Conservation (phyloP, 2,113 vertebrate genomes). For the Gobius niger region DNA sequence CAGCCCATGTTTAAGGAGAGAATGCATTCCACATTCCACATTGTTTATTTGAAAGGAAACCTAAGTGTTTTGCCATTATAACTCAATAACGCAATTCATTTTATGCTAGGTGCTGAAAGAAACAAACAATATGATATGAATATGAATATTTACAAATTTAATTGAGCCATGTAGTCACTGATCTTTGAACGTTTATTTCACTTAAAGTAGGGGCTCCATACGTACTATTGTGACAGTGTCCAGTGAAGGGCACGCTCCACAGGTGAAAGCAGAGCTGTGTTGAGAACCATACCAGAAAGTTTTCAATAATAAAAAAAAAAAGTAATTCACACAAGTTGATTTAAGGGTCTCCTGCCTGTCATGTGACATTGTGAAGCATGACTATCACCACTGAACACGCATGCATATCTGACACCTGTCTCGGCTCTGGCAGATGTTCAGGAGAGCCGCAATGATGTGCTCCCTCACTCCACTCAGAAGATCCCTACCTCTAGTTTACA, state of each 20-base stretch:
- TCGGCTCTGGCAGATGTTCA: constrained; percentile 58
- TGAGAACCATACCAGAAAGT: constrained; percentile 11
- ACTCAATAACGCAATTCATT: too few relatives aligned
- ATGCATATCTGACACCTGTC: constrained; percentile 48
- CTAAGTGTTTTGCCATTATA: not conserved
- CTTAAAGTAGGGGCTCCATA: too few relatives aligned
- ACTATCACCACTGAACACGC: constrained; percentile 33
- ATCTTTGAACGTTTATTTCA: too few relatives aligned
- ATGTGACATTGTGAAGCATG: constrained; percentile 21
- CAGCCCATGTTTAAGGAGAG: not conserved
- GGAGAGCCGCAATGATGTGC: constrained; percentile 42
- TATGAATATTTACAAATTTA: too few relatives aligned
- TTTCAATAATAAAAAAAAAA: constrained; percentile 6
- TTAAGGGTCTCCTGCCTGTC: constrained; percentile 6
- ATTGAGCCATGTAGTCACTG: too few relatives aligned
- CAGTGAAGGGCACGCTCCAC: constrained; percentile 38
- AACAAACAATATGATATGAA: too few relatives aligned
- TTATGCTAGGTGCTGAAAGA: too few relatives aligned
- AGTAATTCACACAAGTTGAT: constrained; percentile 27
- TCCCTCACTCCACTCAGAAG: constrained; percentile 13
- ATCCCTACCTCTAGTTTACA: constrained; percentile 35
- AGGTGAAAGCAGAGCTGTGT: constrained; percentile 21
- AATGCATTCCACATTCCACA: not conserved
- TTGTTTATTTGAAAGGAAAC: not conserved
- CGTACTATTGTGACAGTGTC: not conserved